Base-by-base conservation (phyloP, 2,113 vertebrate species). In the Ophthalmotilapia sp. region DNA sequence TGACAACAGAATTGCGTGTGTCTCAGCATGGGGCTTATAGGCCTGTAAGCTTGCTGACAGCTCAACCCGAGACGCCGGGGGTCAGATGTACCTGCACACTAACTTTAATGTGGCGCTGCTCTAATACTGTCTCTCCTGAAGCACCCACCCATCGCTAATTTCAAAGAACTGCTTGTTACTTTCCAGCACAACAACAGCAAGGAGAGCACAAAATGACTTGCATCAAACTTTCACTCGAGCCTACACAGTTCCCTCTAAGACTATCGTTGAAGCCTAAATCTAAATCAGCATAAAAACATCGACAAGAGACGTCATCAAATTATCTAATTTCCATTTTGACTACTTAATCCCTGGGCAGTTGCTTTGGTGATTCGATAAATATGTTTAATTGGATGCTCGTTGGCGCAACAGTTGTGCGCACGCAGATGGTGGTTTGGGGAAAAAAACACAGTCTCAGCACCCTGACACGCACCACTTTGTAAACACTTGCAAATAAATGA, bases 41-140 rank as follows among this genome's bases (percentile, higher is more conserved):
- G 82, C 49, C 54, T 70, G 89, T 92, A 93, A 94, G 90, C 90
- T 80, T 83, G 83, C 86, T 87, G 90, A 92, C 88, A 93, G 93
- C 92, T 92, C 88, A 88, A 36, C 84, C 38, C 70, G 65, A 73
- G 65, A 86, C 80, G 65, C 81, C 73, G 75, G 89, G 86, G 84
- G 88, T 92, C 93, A 89, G 45, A 65, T 73, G 86, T 68, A 87
- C 87, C 85, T 86, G 88, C 86, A 85, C 83, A 75, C 55, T 11
- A 45, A 82, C 62, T 54, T 82, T 77, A 86, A 42, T 75, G 33
- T 75, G 89, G 82, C 84, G 83, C 38, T 19, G 17, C 14, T 86
- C 42, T 88, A 91, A 91, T 70, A 70, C 45, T 12, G 77, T 21
- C 87, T 53, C 14, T 90, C 84, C 60, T 77, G 79, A 81, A 86